phyloP scores from a whole-genome alignment of 2,888 invertebrate genomes.

The Pherbina coryleti region DNA sequence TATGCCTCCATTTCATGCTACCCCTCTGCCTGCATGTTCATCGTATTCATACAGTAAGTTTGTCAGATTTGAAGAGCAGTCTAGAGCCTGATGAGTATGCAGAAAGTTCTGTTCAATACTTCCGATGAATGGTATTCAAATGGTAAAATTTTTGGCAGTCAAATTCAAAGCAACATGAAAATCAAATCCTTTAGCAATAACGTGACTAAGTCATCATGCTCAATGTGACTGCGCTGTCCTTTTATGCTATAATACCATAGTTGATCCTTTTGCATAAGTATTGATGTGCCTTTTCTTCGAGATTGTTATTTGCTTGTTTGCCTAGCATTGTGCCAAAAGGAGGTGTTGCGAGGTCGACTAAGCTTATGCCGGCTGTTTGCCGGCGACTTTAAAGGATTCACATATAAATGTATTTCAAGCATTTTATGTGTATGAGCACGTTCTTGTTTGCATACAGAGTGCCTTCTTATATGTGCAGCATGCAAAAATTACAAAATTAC shows the following conservation, averaged over 20 bases:
- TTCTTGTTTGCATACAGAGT: conserved; percentile 1
- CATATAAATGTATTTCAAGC: neutral
- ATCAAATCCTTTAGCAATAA: neutral
- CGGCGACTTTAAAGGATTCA: neutral
- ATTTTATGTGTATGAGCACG: neutral
- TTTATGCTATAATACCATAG: conserved; percentile 35
- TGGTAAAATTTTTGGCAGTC: conserved; percentile 33
- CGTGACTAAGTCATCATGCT: neutral
- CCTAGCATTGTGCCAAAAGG: too few species aligned
- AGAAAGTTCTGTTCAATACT: conserved; percentile 12
- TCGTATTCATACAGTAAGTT: neutral
- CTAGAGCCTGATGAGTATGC: neutral
- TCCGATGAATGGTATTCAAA: conserved; percentile 39
- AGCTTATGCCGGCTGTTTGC: neutral
- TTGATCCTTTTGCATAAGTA: conserved; percentile 43
- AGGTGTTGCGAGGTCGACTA: neutral
- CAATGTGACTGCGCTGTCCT: conserved; percentile 16
- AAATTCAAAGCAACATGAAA: neutral
- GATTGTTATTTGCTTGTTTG: too few species aligned
- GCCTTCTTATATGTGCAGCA: neutral
- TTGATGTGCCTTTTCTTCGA: conserved; percentile 38
- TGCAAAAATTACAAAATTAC: neutral
- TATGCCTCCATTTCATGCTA: conserved; percentile 34
- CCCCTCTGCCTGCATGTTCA: neutral
- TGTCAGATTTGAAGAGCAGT: neutral